A percentile compares a stretch with the other conserved stretches of the same genome.
Conservation (phyloP, 2,797 vertebrate species). For the Tinamus major region DNA sequence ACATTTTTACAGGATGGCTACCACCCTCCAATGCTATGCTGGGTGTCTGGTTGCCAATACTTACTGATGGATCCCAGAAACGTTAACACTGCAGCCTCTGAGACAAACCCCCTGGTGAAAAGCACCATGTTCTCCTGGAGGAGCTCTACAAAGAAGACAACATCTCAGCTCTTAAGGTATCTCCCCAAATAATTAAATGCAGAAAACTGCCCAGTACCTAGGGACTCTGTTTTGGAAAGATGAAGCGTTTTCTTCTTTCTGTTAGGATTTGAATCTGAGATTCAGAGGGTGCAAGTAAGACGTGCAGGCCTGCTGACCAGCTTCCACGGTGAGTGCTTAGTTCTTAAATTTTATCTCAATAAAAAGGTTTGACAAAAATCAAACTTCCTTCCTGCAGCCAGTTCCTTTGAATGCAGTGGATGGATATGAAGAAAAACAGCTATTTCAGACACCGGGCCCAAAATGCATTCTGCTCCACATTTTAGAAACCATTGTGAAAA, state of each 20-base stretch:
- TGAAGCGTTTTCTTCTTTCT: neutral
- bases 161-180: neutral
- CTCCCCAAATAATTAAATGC: neutral
- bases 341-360: neutral
- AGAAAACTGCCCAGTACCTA: neutral
- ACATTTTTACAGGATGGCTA: neutral
- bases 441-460: neutral
- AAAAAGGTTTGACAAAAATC: neutral
- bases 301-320: neutral
- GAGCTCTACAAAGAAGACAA: neutral
- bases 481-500: neutral
- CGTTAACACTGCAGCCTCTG: neutral
- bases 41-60: neutral
- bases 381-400: neutral
- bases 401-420: neutral
- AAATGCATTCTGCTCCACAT: neutral
- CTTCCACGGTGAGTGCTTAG: neutral
- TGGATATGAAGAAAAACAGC: constrained; percentile 13
- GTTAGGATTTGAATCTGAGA: neutral
- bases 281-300: neutral
- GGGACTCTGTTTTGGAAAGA: neutral
- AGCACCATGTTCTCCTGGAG: neutral
- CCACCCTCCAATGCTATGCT: neutral
- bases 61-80: constrained; percentile 8
- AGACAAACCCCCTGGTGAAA: neutral